Base-by-base conservation (phyloP, 2,797 vertebrate genomes). In the Brachyrhaphis roseni region DNA sequence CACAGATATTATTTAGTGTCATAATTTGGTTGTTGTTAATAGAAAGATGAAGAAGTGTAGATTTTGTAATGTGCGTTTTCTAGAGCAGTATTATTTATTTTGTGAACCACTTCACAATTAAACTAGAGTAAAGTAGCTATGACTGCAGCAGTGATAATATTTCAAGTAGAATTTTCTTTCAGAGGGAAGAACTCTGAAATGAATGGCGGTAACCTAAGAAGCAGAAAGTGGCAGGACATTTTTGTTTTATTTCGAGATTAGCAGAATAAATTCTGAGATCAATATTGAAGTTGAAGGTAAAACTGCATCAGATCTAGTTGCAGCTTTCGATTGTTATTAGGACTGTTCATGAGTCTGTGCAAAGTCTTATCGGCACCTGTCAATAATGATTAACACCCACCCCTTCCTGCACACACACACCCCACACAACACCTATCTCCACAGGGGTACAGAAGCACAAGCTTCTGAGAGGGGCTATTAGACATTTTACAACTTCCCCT, bases 401-500 rank as follows among this genome's bases (percentile, higher is more conserved):
- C 23, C 10, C 5, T n/a, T n/a, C n/a, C 68, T 46, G 4, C 26
- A 28, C 80, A 41, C 75, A 28, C 34, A 28, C 80, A 39, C 75
- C 39, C 64, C 23, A 46, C 28, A 43, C 66, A 70, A 13, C 39
- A 43, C 39, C 64, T 28, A 26, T 34, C 23, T 57, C 66, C 79
- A 83, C 62, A 78, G 43, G 78, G 75, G 82, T 55, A 78, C 80
- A 78, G 88, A 86, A 90, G 93, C 87, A 83, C 12, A 41, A 92
- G 81, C 88, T 88, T 86, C 84, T 87, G 87, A 90, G 88, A 88
- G 75, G 76, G 72, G 78, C 87, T 93, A 94, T 94, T 93, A 94
- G 86, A 91, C 78, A 70, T 89, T 95, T 95, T 96, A 94, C 90
- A 90, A 95, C 94, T 92, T 93, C 91, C 94, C 89, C 82, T 89